Percentiles rank a stretch among this genome's conserved stretches.
phyloP scores from a whole-genome alignment of 2,888 invertebrate species.

The Thalpophila matura region DNA sequence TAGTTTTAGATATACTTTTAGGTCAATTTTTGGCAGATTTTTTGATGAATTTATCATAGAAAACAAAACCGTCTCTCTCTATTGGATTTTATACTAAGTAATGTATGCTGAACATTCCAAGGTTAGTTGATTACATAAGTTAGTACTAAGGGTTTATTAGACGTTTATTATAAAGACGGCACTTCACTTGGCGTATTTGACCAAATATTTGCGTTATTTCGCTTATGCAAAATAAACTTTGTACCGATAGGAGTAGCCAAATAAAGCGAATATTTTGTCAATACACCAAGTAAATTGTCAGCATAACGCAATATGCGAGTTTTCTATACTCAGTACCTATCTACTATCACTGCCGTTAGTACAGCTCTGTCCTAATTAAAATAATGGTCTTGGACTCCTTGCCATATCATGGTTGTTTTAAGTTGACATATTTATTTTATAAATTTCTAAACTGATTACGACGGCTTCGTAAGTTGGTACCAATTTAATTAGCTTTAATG shows the following conservation, averaged over 20 bases:
- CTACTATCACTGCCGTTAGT: constrained; percentile 60
- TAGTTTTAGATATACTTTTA: constrained; percentile 55
- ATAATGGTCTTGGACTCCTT: constrained; percentile 73
- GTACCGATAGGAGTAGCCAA: too few relatives aligned
- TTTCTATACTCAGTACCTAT: constrained; percentile 1
- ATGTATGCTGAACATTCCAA: constrained; percentile 60
- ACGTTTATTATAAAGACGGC: too few relatives aligned
- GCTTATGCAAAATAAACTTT: too few relatives aligned
- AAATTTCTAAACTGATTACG: constrained; percentile 29
- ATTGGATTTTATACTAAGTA: constrained; percentile 30
- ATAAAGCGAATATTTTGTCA: too few relatives aligned
- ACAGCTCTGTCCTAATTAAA: constrained; percentile 41
- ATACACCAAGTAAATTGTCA: too few relatives aligned
- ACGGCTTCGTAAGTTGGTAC: constrained; percentile 33
- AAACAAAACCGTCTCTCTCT: constrained; percentile 24
- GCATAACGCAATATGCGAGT: constrained; percentile 6
- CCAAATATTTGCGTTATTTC: too few relatives aligned
- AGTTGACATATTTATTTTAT: constrained; percentile 25
- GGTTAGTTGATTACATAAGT: constrained; percentile 49
- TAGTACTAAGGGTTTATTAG: constrained; percentile 47
- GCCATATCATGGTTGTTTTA: constrained; percentile 45
- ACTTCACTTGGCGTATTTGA: too few relatives aligned
- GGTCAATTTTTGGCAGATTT: constrained; percentile 51
- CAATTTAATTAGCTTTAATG: constrained; percentile 28
- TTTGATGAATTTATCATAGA: constrained; percentile 51